Evolutionary conservation across 92 coral and sea anemone species (phyloP).

Genomic region (Chrysogorgia sp.): DNA sequence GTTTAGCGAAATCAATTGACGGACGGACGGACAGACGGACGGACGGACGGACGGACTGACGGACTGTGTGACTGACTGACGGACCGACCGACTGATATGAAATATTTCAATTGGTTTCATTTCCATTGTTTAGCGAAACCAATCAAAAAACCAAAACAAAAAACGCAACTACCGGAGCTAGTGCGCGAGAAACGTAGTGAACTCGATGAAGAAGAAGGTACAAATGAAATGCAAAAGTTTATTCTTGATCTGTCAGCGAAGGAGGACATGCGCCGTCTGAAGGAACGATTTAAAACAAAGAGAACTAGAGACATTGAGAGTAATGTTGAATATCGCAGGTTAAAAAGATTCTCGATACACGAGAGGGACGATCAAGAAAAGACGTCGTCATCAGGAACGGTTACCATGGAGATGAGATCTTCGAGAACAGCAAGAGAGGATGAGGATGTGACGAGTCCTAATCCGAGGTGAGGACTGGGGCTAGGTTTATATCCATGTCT

Average conservation of each 20-base stretch:
- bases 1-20: too few species aligned
- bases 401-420: conserved; percentile 81
- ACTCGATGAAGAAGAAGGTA: conserved; percentile 12
- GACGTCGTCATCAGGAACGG: conserved; percentile 22
- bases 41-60: too few species aligned
- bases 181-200: conserved; percentile 24
- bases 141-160: neutral
- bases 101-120: neutral
- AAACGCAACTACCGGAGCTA: neutral
- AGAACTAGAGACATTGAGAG: conserved; percentile 9
- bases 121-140: neutral
- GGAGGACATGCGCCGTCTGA: conserved; percentile 24
- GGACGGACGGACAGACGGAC: too few species aligned
- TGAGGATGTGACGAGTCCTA: conserved; percentile 61
- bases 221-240: conserved; percentile 32
- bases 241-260: conserved; percentile 26
- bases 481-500: too few species aligned
- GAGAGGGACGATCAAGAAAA: conserved; percentile 25
- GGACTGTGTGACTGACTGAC: too few species aligned
- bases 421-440: conserved; percentile 81
- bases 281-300: conserved; percentile 23
- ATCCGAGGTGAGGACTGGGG: neutral
- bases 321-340: conserved; percentile 30
- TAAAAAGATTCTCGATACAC: conserved; percentile 35
- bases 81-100: too few species aligned